Evolutionary conservation across 2,113 vertebrate genomes (phyloP), one percentile per base, ranked within the genome.

Genomic region (Onychostruthus taczanowskii): DNA sequence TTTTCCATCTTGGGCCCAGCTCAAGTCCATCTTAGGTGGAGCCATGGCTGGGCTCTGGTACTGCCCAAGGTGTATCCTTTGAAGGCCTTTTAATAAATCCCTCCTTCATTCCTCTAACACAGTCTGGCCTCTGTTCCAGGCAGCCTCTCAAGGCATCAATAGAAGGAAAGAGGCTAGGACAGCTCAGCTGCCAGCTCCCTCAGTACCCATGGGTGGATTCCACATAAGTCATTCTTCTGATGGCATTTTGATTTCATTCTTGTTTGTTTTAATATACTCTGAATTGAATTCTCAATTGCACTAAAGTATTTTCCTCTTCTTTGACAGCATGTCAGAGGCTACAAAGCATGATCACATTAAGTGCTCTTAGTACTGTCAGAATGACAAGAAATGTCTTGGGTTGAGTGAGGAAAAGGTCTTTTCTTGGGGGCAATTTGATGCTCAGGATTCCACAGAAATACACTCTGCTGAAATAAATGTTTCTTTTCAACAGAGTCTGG

Each of bases 401-500:
- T 33, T 56, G 58, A 92, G 74, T 46, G 77, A 72, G 31, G 58
- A 83, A 72, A 68, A 92, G 28, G 28, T 87, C 61, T 88, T 92
- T 74, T 89, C 61, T 59, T 81, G 73, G 49, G 49, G 50, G 64
- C 56, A 68, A 6, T 68, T 76, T 66, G 21, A 5, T 88, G 83
- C 68, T 83, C 35, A 61, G 70, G 86, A 89, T 69, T 87, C 64
- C 44, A 28, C 33, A 50, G 53, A 80, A 89, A 78, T 73, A n/a
- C 89, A 82, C 37, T 68, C 69, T 94, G 73, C n/a, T 91, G 73
- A 92, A 96, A 86, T 67, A 78, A 94, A 90, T 92, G 80, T 68
- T 90, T 95, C 73, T 84, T 81, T 92, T 63, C 84, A 79, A 49
- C 17, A 49, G 30, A 49, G 61, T 72, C 72, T 90, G 64, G 73